Percentiles rank a stretch among this genome's conserved stretches.
These are phyloP conservation scores for Pangasius macronema DNA, from an alignment of 2,797 vertebrate genomes.

Conservation along the genomic window DNA sequence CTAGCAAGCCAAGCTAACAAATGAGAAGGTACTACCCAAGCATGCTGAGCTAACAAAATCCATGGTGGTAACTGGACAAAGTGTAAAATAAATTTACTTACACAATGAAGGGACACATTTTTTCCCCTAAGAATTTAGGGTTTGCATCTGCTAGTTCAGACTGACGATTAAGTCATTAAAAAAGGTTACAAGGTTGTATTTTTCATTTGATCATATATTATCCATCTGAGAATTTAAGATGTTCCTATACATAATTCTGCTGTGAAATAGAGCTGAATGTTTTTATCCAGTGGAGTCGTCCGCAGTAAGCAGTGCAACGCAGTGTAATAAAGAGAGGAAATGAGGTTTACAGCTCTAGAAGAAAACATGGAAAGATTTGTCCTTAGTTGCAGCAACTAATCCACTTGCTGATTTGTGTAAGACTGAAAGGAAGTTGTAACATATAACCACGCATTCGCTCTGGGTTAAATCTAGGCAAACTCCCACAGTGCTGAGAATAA, in stretches of 20 bases:
- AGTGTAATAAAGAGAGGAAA: slow-evolving; percentile 20
- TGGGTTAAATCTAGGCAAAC: slow-evolving; percentile 25
- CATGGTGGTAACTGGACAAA: not conserved
- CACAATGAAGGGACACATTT: not conserved
- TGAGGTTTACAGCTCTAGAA: slow-evolving; percentile 36
- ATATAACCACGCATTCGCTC: slow-evolving; percentile 19
- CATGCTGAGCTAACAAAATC: not conserved
- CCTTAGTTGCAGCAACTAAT: slow-evolving; percentile 41
- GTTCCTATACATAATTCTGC: not conserved
- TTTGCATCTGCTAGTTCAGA: not conserved
- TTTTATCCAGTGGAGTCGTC: not conserved
- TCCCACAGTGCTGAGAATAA: slow-evolving; percentile 20
- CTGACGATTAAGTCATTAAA: not conserved
- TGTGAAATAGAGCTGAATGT: not conserved
- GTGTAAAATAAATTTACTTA: not conserved
- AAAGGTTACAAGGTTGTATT: not conserved
- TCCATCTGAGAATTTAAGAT: slow-evolving; percentile 1
- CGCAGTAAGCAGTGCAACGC: not conserved
- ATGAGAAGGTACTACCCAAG: not conserved
- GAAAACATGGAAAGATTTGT: slow-evolving; percentile 36
- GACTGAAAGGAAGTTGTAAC: slow-evolving; percentile 22
- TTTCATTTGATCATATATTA: not conserved
- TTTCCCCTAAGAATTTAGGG: not conserved
- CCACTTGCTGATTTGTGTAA: slow-evolving; percentile 42
- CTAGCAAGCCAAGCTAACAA: not conserved